These are phyloP conservation scores for Gorilla gorilla DNA, from an alignment of 2,113 vertebrate genomes.

Conservation along the genomic window DNA sequence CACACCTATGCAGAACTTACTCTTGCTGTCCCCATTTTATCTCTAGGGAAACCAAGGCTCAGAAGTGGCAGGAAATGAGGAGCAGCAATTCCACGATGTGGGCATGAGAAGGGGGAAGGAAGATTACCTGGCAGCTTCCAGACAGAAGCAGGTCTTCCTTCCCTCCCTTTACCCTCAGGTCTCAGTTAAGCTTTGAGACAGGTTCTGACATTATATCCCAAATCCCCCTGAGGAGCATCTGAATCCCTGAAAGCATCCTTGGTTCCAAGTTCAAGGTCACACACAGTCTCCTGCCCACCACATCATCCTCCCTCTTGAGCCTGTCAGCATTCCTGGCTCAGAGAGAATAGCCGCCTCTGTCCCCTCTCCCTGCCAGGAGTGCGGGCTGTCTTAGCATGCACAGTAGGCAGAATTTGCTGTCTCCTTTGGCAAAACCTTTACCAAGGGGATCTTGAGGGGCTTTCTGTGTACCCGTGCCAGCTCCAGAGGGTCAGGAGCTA, in stretches of 20 bases:
- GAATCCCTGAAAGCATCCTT: neutral
- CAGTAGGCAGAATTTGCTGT: neutral
- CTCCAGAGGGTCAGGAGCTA: accelerated
- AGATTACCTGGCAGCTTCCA: neutral
- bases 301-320: neutral
- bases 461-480: neutral
- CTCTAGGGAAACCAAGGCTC: neutral
- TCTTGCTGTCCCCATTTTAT: neutral
- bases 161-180: neutral
- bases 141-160: neutral
- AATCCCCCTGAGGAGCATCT: neutral
- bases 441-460: neutral
- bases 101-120: accelerated
- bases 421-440: neutral
- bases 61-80: neutral
- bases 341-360: neutral
- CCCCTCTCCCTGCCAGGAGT: too few species aligned
- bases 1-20: accelerated
- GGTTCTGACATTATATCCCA: neutral
- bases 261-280: constrained; percentile 12
- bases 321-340: neutral
- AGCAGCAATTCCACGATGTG: accelerated
- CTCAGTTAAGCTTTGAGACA: neutral
- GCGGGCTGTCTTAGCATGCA: neutral
- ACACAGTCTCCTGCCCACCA: neutral